Evolutionary conservation across 2,113 vertebrate species (phyloP), one percentile per base, ranked within the genome.

Genomic region (Cyrtonyx montezumae): DNA sequence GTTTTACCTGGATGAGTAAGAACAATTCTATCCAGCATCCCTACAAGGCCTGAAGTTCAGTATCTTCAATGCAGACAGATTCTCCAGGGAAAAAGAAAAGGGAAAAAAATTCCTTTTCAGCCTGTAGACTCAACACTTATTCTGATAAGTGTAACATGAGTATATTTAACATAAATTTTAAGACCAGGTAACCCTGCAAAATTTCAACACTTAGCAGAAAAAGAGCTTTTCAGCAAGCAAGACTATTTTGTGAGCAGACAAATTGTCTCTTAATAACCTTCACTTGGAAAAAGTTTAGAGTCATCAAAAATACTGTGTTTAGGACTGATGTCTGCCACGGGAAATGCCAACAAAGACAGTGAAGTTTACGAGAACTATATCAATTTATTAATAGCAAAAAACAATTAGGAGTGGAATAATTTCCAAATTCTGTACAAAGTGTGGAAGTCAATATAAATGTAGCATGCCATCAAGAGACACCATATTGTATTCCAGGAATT

Each of bases 351-450:
- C 26, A 76, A 48, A 74, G 42, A 49, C 4, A n/a, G 20, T 76
- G 25, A 90, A 83, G 62, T 75, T 83, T 59, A 59, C 37, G 74
- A 77, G 8, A 85, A 30, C 28, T 74, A 42, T 51, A 65, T 20
- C 87, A 45, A 77, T 83, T 74, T 45, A 90, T 43, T 34, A 80
- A 75, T 20, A 70, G 46, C 45, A 61, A 73, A 68, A 75, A 7
- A 81, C 48, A 18, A 17, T 73, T 56, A 56, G 51, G 16, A 51
- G 42, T 19, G 22, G 19, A 48, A 53, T 83, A 66, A 53, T 37
- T 95, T 82, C 68, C 53, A 68, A 89, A 82, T 36, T 94, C 51
- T 62, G 58, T 68, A 86, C 63, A 79, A 88, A 32, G 59, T 22
- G 36, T 68, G 4, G 14, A 91, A 79, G n/a, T 34, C 76, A 65